Base-by-base conservation (phyloP, 1,140 invertebrate species). In the Brachionus rotundiformis region DNA sequence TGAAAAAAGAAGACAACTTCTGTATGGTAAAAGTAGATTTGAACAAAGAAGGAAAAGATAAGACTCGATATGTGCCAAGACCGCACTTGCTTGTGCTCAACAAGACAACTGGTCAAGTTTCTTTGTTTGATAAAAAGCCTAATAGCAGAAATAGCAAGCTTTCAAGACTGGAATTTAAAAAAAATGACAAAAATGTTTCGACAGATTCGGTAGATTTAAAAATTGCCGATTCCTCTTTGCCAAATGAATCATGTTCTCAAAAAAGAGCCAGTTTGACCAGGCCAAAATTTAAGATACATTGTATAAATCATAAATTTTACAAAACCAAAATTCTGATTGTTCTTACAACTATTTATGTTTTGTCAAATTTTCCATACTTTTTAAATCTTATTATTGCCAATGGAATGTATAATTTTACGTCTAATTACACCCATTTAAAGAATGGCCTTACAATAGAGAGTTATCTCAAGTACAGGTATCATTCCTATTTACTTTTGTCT, bases 221-320 rank as follows among this genome's bases (percentile, higher is more conserved):
- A 0, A 41, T 23, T 25, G 6, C 31, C 4, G 13, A 16, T 5
- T 19, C 63, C 5, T 73, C 33, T 29, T 8, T 41, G n/a, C 23
- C 5, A 16, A 73, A 41, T 23, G 68, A 41, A 4, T 29, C 25
- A 13, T 41, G 68, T 11, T 33, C 11, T 11, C 33, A 68, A 68
- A 31, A 31, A 16, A 29, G 63, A 33, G n/a, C 27, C 8, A 33
- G 27, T 19, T 16, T 33, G 33, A 44, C 10, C 8, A 31, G 63
- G n/a, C 31, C 27, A 39, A 41, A 27, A 41, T 73, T 73, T 31
- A 73, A 73, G 19, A 73, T 73, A 41, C 39, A 73, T 23, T 73
- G 33, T 23, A 73, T 73, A 16, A 73, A 73, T 44, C 68, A 73
- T 73, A 73, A 73, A 73, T 73, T 73, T 73, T 73, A 73, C 36